A percentile compares a stretch with the other conserved stretches of the same genome.
phyloP scores from a whole-genome alignment of 2,797 vertebrate genomes.

The Ctenopoma multispine region DNA sequence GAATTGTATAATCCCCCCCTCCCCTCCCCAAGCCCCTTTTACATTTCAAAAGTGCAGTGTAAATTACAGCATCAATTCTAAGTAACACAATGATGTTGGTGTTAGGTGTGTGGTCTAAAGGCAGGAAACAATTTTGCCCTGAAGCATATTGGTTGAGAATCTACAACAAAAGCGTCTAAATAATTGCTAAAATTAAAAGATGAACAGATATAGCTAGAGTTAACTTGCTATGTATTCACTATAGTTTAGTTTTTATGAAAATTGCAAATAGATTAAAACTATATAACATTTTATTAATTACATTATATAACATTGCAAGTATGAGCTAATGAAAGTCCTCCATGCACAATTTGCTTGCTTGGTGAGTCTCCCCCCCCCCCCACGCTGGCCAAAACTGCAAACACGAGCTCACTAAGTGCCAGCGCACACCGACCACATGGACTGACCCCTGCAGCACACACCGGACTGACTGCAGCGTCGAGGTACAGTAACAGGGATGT shows the following conservation, averaged over 20 bases:
- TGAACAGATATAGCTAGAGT: not conserved
- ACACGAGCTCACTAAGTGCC: conserved; percentile 14
- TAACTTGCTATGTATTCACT: not conserved
- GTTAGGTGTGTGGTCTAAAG: not conserved
- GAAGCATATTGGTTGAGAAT: not conserved
- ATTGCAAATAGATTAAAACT: not conserved
- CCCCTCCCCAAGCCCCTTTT: not conserved
- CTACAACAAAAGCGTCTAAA: not conserved
- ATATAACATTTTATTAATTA: not conserved
- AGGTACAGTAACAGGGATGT: not conserved
- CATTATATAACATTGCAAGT: not conserved
- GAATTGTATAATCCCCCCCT: not conserved
- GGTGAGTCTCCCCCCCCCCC: no score
- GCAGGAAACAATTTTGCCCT: not conserved
- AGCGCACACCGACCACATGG: conserved; percentile 18
- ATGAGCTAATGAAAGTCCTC: not conserved
- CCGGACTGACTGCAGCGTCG: not conserved
- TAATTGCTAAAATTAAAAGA: not conserved
- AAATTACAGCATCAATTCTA: not conserved
- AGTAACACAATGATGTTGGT: not conserved
- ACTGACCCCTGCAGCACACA: not conserved
- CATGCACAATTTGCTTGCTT: not conserved
- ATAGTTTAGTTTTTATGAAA: not conserved
- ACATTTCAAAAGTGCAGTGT: conserved; percentile 14
- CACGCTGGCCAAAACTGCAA: not conserved